Conservation (phyloP, 2,888 invertebrate species). For the Amaurobius ferox region DNA sequence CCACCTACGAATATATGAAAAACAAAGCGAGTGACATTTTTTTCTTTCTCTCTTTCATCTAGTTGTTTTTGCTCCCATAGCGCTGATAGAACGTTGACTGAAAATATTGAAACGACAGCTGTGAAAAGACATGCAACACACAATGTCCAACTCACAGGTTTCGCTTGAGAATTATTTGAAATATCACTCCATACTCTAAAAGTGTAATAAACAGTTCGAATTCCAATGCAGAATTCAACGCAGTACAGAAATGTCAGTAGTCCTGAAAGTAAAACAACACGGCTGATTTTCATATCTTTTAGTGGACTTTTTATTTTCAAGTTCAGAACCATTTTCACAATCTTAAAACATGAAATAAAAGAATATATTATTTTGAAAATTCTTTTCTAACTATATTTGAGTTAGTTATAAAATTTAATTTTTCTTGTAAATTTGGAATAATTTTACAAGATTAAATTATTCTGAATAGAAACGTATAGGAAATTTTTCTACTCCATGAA, state of each 20-base stretch:
- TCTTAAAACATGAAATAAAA: too few relatives aligned
- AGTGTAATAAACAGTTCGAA: conserved; percentile 32
- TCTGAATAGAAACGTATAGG: too few relatives aligned
- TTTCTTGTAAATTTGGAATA: too few relatives aligned
- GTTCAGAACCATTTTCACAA: conserved; percentile 13
- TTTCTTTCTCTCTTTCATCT: conserved; percentile 26
- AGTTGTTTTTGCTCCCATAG: conserved; percentile 65
- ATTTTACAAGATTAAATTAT: too few relatives aligned
- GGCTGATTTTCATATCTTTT: conserved; percentile 19
- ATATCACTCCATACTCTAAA: conserved; percentile 42
- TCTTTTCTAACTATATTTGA: too few relatives aligned
- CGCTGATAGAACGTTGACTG: conserved; percentile 43
- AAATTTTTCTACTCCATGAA: too few relatives aligned
- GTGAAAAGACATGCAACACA: conserved; percentile 37
- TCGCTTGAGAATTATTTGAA: background rate
- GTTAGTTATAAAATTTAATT: too few relatives aligned
- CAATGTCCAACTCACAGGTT: conserved; percentile 26
- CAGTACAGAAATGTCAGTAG: conserved; percentile 45
- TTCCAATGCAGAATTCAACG: conserved; percentile 38
- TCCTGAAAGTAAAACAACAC: conserved; percentile 38
- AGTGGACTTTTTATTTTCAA: background rate
- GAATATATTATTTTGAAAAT: too few relatives aligned
- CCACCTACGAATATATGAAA: conserved; percentile 37
- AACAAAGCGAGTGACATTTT: conserved; percentile 24
- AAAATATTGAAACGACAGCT: conserved; percentile 6